Percentiles rank a stretch among this genome's conserved stretches.
phyloP scores from a whole-genome alignment of 2,797 vertebrate species.

The Acipenser oxyrinchus region DNA sequence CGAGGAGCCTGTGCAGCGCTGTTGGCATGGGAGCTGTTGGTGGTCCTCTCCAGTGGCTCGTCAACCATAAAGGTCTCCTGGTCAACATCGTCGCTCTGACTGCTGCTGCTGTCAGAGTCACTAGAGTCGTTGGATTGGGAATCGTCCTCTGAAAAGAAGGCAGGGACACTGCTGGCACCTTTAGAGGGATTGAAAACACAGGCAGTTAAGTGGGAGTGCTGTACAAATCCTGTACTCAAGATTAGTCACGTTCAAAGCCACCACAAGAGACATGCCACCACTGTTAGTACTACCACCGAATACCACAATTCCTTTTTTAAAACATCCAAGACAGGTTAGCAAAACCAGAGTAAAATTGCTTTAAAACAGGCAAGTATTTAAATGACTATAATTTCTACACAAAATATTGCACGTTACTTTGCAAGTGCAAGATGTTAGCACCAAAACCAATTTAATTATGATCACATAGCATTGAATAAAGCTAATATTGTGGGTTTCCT shows the following conservation, averaged over 20 bases:
- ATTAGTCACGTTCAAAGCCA: constrained; percentile 42
- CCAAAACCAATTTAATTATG: no score
- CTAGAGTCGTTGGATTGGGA: constrained; percentile 98
- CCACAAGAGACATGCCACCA: constrained; percentile 16
- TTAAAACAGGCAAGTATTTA: no score
- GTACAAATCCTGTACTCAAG: neutral
- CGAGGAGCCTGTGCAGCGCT: constrained; percentile 94
- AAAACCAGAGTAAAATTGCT: no score
- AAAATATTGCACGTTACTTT: no score
- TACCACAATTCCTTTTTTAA: no score
- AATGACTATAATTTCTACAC: no score
- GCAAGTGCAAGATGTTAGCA: no score
- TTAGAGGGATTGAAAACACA: constrained; percentile 21
- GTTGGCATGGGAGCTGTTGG: constrained; percentile 83
- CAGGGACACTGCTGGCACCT: constrained; percentile 98
- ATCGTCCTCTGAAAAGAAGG: constrained; percentile 98
- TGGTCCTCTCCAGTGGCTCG: constrained; percentile 89
- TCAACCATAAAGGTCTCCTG: constrained; percentile 95
- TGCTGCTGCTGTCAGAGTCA: constrained; percentile 97
- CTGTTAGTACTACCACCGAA: neutral
- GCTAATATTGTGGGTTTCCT: no score
- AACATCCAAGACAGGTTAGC: no score
- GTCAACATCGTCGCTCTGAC: constrained; percentile 94
- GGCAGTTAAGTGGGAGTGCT: constrained; percentile 11
- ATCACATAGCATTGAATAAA: no score